These are phyloP conservation scores for Acrossocheilus fasciatus DNA, from an alignment of 2,797 vertebrate genomes.

Conservation along the genomic window DNA sequence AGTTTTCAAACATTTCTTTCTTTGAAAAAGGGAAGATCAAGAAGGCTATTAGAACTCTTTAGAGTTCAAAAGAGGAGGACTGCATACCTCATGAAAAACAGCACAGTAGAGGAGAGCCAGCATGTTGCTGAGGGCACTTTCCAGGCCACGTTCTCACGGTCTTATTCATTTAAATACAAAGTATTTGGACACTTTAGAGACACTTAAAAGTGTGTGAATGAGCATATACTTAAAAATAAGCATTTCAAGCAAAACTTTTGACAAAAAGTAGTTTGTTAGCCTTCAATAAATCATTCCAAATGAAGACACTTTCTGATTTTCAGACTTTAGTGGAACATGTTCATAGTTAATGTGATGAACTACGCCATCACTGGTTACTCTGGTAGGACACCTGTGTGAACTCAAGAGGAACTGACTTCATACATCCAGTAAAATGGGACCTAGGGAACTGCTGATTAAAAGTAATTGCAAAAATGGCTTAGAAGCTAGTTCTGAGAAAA, in stretches of 20 bases:
- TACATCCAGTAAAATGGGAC: conserved; percentile 26
- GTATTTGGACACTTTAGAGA: conserved; percentile 29
- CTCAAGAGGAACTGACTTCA: conserved; percentile 39
- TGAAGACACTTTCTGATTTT: conserved; percentile 3
- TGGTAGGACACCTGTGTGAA: conserved; percentile 30
- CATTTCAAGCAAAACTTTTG: neutral
- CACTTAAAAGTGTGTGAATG: conserved; percentile 16
- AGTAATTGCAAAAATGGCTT: conserved; percentile 35
- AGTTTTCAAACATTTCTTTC: conserved; percentile 41
- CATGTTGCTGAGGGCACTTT: conserved; percentile 43
- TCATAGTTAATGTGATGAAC: conserved; percentile 20
- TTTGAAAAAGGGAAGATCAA: conserved; percentile 36
- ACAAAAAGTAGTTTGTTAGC: neutral
- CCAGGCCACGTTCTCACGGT: conserved; percentile 21
- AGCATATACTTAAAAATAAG: neutral
- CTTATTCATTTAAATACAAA: conserved; percentile 59
- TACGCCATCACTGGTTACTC: neutral
- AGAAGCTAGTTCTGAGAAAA: neutral
- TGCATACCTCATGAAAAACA: conserved; percentile 61
- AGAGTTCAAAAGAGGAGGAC: conserved; percentile 47
- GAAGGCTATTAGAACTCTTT: conserved; percentile 40
- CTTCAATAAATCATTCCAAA: neutral
- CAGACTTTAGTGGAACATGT: neutral
- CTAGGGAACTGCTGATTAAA: conserved; percentile 29
- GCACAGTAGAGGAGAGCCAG: conserved; percentile 51